These are phyloP conservation scores for Drosophila busckii DNA, from an alignment of 1,140 invertebrate genomes.

Conservation along the genomic window DNA sequence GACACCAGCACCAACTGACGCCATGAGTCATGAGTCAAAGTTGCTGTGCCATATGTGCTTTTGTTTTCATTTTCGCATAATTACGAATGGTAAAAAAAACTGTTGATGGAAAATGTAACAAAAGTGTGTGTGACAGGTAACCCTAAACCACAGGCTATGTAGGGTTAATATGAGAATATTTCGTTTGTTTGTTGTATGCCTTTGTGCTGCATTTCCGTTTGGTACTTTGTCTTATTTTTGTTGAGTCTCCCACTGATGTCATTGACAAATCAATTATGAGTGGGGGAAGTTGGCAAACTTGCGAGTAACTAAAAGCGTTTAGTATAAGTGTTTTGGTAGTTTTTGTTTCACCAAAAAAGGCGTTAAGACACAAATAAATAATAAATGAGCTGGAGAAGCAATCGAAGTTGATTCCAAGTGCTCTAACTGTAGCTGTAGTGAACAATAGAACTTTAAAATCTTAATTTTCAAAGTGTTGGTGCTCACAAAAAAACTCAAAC, in stretches of 20 bases:
- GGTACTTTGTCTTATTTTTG: slow-evolving; percentile 40
- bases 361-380: slow-evolving; percentile 46
- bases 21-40: slow-evolving; percentile 40
- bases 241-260: slow-evolving; percentile 41
- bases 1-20: slow-evolving; percentile 21
- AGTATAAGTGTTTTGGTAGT: slow-evolving; percentile 22
- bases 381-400: slow-evolving; percentile 8
- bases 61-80: slow-evolving; percentile 67
- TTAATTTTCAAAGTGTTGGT: slow-evolving; percentile 61
- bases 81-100: slow-evolving; percentile 47
- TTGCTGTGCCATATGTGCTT: slow-evolving; percentile 43
- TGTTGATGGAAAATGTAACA: slow-evolving; percentile 56
- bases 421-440: no score
- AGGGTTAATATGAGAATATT: slow-evolving; percentile 35
- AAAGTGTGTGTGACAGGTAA: slow-evolving; percentile 58
- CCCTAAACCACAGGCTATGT: slow-evolving; percentile 40
- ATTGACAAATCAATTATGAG: slow-evolving; percentile 61
- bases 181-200: slow-evolving; percentile 10
- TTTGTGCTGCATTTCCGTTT: slow-evolving; percentile 56
- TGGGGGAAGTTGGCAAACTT: background rate
- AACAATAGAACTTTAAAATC: no score
- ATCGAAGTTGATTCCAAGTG: slow-evolving; percentile 1
- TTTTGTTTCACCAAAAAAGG: slow-evolving; percentile 63
- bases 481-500: slow-evolving; percentile 21
- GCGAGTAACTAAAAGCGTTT: slow-evolving; percentile 20